Base-by-base conservation (phyloP, 2,797 vertebrate species). In the Parambassis ranga region DNA sequence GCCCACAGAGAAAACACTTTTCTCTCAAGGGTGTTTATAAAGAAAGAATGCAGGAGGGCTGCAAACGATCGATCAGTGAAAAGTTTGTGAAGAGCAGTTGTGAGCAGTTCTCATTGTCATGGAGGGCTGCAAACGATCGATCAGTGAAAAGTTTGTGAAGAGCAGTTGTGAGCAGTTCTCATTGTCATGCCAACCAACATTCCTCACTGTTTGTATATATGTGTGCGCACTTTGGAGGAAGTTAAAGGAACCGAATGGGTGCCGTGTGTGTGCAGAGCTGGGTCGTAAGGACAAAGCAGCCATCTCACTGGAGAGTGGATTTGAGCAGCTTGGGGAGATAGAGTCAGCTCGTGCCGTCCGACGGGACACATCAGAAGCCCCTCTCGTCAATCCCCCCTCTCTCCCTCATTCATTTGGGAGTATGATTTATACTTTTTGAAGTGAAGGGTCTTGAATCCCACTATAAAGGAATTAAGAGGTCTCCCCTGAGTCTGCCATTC, bases 371-470 rank as follows among this genome's bases (percentile, higher is more conserved):
- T 93, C 93, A 92, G 89, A 94, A 84, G 89, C 78, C 79, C 84
- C 79, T 75, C 65, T 87, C 89, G 77, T 82, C 86, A 89, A 85
- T 63, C 89, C 79, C 79, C 72, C 58, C 79, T 60, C 82, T 60
- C 75, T 83, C 80, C 81, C 82, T 85, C 84, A n/a, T 92, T 93
- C 92, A 93, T 93, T 92, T 94, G 93, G 91, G 93, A 94, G 92
- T 94, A 93, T 93, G 93, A 94, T 93, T 94, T 93, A 91, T 91
- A 94, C 92, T 92, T 93, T 93, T 92, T 93, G 93, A 93, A 92
- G 93, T 92, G 89, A 92, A 91, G 91, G 92, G 92, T 92, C 91
- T 92, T 91, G 91, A 92, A 92, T 91, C 90, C 86, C 82, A 90
- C 90, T 93, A 92, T 93, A 93, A 93, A 94, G 91, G 92, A 93